A percentile compares a stretch with the other conserved stretches of the same genome.
Evolutionary conservation across 2,797 vertebrate genomes (phyloP).

Genomic region (Triplophysa yarkandensis): DNA sequence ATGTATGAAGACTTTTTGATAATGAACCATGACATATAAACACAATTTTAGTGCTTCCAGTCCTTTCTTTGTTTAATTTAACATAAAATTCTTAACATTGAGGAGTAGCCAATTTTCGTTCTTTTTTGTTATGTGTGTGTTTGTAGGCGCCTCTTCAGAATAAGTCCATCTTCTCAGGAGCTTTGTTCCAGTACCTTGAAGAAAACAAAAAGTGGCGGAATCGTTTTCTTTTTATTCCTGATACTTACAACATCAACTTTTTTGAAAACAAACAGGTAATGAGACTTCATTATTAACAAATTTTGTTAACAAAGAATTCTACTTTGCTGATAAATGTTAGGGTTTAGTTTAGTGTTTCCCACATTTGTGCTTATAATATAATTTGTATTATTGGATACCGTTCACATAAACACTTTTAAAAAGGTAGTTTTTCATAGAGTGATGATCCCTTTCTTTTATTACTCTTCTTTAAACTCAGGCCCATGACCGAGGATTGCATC

Average conservation of each 20-base stretch:
- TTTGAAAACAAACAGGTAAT: constrained; percentile 88
- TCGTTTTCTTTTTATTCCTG: constrained; percentile 86
- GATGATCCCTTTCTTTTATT: background rate
- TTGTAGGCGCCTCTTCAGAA: constrained; percentile 83
- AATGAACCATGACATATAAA: constrained; percentile 15
- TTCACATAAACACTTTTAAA: background rate
- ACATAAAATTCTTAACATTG: background rate
- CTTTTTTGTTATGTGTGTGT: background rate
- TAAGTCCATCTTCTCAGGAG: constrained; percentile 89
- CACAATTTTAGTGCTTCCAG: constrained; percentile 18
- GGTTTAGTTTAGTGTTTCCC: too few species aligned
- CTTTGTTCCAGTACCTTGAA: constrained; percentile 89
- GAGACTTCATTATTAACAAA: background rate
- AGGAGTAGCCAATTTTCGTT: background rate
- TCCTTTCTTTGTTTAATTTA: constrained; percentile 18
- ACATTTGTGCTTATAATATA: too few species aligned
- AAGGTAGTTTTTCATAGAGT: background rate
- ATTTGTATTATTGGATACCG: too few species aligned
- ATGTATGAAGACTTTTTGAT: background rate
- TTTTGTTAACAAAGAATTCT: background rate
- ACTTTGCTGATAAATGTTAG: too few species aligned
- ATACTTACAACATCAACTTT: constrained; percentile 84
- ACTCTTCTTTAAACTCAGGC: constrained; percentile 69
- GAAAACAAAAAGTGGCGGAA: constrained; percentile 95
- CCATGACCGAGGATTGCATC: constrained; percentile 80